Percentiles rank a stretch among this genome's conserved stretches.
These are phyloP conservation scores for Lordiphosa fenestrarum DNA, from an alignment of 2,888 invertebrate species.

Conservation along the genomic window DNA sequence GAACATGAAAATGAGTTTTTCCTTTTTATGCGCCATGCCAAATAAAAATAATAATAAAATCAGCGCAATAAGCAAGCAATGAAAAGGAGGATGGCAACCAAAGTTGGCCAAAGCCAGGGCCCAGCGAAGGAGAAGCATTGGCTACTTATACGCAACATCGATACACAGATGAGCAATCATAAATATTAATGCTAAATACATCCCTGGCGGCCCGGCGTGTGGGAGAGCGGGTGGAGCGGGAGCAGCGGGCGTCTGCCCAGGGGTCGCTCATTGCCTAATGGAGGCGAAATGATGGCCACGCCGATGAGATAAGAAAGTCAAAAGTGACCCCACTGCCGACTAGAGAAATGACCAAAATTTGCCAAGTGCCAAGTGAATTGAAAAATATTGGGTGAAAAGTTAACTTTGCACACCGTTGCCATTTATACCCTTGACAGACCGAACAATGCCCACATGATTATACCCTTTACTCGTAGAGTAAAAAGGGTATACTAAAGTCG, in stretches of 20 bases:
- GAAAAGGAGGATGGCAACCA: conserved; percentile 43
- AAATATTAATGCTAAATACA: conserved; percentile 71
- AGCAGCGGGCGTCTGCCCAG: conserved; percentile 2
- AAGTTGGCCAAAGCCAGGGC: conserved; percentile 7
- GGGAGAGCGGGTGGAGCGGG: neutral
- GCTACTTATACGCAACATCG: conserved; percentile 21
- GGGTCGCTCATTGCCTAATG: conserved; percentile 45
- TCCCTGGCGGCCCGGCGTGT: neutral
- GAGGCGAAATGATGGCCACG: conserved; percentile 20
- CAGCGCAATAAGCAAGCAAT: conserved; percentile 71
- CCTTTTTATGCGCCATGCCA: conserved; percentile 46
- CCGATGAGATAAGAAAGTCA: conserved; percentile 22
- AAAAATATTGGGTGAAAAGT: too few species aligned
- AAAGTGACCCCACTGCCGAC: neutral
- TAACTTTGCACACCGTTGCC: too few species aligned
- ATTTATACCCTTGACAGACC: too few species aligned
- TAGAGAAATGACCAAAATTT: neutral
- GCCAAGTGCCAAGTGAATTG: neutral
- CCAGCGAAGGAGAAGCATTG: conserved; percentile 9
- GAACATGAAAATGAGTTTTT: conserved; percentile 62
- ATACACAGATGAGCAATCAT: conserved; percentile 67
- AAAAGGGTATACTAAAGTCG: too few species aligned
- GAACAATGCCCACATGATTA: too few species aligned
- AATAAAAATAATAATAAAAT: conserved; percentile 68
- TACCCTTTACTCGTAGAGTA: too few species aligned